Percentiles rank a stretch among this genome's conserved stretches.
phyloP scores from a whole-genome alignment of 1,140 invertebrate genomes.

The Neoseiulus cucumeris region DNA sequence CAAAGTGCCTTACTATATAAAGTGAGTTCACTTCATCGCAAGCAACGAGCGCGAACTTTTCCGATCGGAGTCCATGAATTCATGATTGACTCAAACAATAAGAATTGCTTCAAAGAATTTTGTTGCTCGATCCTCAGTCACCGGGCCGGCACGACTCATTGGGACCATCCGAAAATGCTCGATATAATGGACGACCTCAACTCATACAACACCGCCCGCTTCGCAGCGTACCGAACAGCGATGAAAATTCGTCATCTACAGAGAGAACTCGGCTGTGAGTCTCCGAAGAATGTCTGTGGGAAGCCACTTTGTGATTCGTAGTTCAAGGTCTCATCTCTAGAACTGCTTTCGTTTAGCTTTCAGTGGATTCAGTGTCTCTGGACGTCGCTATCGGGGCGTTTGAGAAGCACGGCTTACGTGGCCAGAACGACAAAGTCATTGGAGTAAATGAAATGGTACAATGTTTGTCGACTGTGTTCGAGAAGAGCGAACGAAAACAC shows the following conservation, averaged over 20 bases:
- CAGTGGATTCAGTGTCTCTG: slow-evolving; percentile 68
- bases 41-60: no score
- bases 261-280: slow-evolving; percentile 34
- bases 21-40: slow-evolving; percentile 39
- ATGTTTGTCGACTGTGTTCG: slow-evolving; percentile 72
- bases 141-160: slow-evolving; percentile 79
- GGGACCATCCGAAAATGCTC: slow-evolving; percentile 47
- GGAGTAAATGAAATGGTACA: slow-evolving; percentile 88
- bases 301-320: no score
- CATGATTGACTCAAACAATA: no score
- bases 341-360: no score
- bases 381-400: slow-evolving; percentile 71
- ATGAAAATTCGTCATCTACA: slow-evolving; percentile 93
- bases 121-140: slow-evolving; percentile 46
- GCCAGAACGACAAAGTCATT: slow-evolving; percentile 79
- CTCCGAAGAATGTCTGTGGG: not conserved
- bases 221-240: slow-evolving; percentile 93
- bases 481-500: slow-evolving; percentile 46
- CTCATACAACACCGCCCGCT: slow-evolving; percentile 87
- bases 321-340: no score
- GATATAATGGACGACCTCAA: slow-evolving; percentile 35
- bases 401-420: slow-evolving; percentile 72
- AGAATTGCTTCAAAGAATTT: slow-evolving; percentile 10
- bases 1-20: slow-evolving; percentile 96
- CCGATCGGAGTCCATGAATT: no score